Evolutionary conservation across 2,888 invertebrate genomes (phyloP), one percentile per base, ranked within the genome.

Genomic region (Halictus quadricinctus): DNA sequence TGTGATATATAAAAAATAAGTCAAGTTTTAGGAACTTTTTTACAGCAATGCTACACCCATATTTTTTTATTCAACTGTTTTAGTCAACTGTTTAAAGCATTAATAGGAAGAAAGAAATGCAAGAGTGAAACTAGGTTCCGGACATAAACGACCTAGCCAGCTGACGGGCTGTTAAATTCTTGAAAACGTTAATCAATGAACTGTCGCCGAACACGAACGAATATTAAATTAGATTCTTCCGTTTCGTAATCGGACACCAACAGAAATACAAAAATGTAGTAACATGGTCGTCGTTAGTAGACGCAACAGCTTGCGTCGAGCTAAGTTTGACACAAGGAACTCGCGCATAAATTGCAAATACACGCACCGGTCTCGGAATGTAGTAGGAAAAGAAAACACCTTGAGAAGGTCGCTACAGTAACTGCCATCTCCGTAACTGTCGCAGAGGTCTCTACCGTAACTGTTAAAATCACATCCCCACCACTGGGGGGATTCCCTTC

Each of bases 321-420:
- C 15, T 25, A 18, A 72, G 48, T 18, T 48, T 72, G 48, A 48
- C 72, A 29, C 29, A 29, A 72, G 48, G 29, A 29, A 72, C 48
- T 76, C 36, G 29, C 76, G 76, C 36, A 76, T 21, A 12, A 36
- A 54, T 36, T 73, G n/a, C 21, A 29, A 21, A 12, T 73, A 54
- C 29, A 73, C 72, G n/a, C 46, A 25, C 29, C 50, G 29, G 7
- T 12, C 36, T 60, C 48, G 84, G 84, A 84, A 84, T 84, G 84
- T 84, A 77, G 13, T 21, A 18, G 43, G 48, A 29, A 58, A 21
- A 13, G 41, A 12, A 21, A 41, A 12, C 21, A 74, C 43, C 50
- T n/a, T 48, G 43, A 18, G 41, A 46, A 41, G 58, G 46, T 43
- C 21, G 15, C 36, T 58, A 25, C 21, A 8, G 50, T 21, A 54